These are phyloP conservation scores for Bombus polaris DNA, from an alignment of 1,140 invertebrate genomes.

Conservation along the genomic window DNA sequence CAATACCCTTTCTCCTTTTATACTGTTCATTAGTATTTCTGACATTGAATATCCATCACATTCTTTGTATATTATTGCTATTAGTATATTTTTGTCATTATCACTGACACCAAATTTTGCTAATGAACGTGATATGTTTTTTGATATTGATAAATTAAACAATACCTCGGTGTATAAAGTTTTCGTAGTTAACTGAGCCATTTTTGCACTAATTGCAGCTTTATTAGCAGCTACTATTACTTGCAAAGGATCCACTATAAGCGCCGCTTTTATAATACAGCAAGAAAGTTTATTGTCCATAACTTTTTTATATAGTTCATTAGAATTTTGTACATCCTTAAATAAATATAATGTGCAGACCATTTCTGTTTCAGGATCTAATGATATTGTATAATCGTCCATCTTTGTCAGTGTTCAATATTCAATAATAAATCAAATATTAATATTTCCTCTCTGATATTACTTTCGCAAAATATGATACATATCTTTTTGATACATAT, in stretches of 20 bases:
- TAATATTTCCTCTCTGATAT: not conserved
- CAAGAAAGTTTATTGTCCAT: slow-evolving; percentile 84
- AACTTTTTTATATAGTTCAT: slow-evolving; percentile 83
- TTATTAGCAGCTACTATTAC: slow-evolving; percentile 87
- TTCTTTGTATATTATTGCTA: slow-evolving; percentile 82
- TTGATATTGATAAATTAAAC: slow-evolving; percentile 87
- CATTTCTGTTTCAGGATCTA: slow-evolving; percentile 82
- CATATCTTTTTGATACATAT: not conserved
- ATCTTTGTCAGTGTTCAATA: slow-evolving; percentile 15
- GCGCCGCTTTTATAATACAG: slow-evolving; percentile 85
- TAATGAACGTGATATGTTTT: slow-evolving; percentile 87
- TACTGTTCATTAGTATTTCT: slow-evolving; percentile 74
- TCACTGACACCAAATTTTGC: slow-evolving; percentile 86
- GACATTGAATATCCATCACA: slow-evolving; percentile 74
- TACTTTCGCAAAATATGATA: not conserved
- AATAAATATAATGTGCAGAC: slow-evolving; percentile 84
- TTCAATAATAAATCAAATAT: not conserved
- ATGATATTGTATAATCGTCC: slow-evolving; percentile 58
- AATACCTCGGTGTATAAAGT: slow-evolving; percentile 87
- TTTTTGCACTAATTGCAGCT: slow-evolving; percentile 84
- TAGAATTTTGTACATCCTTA: slow-evolving; percentile 85
- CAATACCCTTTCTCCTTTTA: slow-evolving; percentile 82
- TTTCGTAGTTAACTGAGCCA: slow-evolving; percentile 84
- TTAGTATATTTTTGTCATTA: slow-evolving; percentile 82
- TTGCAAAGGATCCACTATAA: slow-evolving; percentile 87